Evolutionary conservation across 2,888 invertebrate genomes (phyloP).

Genomic region (Scaptomyza cyrtandrae): DNA sequence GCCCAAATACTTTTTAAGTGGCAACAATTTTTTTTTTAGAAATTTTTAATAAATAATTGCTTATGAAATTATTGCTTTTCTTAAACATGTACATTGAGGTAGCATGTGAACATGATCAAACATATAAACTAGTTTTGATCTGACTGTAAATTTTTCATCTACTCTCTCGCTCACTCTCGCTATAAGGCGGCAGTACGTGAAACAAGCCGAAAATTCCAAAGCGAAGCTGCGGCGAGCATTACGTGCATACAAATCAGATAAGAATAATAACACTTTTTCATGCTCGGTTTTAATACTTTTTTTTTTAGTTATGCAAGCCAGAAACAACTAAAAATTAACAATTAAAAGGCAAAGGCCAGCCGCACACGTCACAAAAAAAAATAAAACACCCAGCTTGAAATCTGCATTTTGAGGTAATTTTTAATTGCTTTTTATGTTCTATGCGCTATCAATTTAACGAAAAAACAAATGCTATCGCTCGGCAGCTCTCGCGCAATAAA

Average conservation of each 20-base stretch:
- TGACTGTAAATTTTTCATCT: conserved; percentile 13
- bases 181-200: conserved; percentile 24
- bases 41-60: neutral
- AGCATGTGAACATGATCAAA: neutral
- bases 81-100: neutral
- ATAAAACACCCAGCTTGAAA: neutral
- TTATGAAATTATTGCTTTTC: neutral
- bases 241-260: conserved; percentile 50
- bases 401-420: neutral
- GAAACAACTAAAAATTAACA: too few species aligned
- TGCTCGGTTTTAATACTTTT: conserved; percentile 4
- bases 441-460: conserved; percentile 25
- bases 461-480: conserved; percentile 15
- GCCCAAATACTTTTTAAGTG: conserved; percentile 22
- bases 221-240: conserved; percentile 24
- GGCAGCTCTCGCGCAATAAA: conserved; percentile 11
- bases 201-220: conserved; percentile 34
- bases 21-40: neutral
- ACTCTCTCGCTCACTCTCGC: neutral
- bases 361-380: neutral
- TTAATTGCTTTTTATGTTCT: conserved; percentile 12
- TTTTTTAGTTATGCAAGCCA: conserved; percentile 24
- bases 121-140: neutral
- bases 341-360: too few species aligned
- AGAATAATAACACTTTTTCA: conserved; percentile 29